phyloP scores from a whole-genome alignment of 2,888 invertebrate genomes.

The Rhagonycha lutea region DNA sequence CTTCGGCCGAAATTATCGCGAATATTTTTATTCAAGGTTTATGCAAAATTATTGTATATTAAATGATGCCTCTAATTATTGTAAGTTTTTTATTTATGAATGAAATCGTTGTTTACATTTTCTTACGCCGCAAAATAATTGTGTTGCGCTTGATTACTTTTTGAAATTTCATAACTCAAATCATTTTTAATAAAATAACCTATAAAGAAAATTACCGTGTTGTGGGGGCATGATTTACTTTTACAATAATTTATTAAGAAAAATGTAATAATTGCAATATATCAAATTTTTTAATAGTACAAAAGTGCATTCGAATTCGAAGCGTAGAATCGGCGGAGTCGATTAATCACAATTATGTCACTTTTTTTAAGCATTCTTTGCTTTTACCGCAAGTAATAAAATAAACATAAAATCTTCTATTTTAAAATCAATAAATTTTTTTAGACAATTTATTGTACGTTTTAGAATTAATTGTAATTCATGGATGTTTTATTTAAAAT shows the following conservation, averaged over 20 bases:
- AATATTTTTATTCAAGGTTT: not conserved
- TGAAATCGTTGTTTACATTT: constrained; percentile 18
- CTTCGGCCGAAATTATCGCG: not conserved
- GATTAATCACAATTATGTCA: not conserved
- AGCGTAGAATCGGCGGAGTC: not conserved
- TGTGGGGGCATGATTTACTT: not conserved
- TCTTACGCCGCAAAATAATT: not conserved
- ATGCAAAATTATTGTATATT: not conserved
- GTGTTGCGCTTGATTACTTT: constrained; percentile 22
- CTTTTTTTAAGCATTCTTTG: not conserved
- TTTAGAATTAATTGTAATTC: not conserved
- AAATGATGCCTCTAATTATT: not conserved
- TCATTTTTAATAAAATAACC: not conserved
- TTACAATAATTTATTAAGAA: not conserved
- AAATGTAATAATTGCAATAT: not conserved
- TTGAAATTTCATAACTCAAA: constrained; percentile 14
- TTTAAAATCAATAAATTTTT: not conserved
- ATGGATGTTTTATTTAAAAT: not conserved
- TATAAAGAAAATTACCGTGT: not conserved
- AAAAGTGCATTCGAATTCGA: not conserved
- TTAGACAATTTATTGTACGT: not conserved
- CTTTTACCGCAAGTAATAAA: not conserved
- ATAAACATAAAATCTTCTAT: not conserved
- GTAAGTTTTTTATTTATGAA: not conserved
- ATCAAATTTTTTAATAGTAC: not conserved